Conservation (phyloP, 2,797 vertebrate genomes). For the Rhadinocentrus ornatus region DNA sequence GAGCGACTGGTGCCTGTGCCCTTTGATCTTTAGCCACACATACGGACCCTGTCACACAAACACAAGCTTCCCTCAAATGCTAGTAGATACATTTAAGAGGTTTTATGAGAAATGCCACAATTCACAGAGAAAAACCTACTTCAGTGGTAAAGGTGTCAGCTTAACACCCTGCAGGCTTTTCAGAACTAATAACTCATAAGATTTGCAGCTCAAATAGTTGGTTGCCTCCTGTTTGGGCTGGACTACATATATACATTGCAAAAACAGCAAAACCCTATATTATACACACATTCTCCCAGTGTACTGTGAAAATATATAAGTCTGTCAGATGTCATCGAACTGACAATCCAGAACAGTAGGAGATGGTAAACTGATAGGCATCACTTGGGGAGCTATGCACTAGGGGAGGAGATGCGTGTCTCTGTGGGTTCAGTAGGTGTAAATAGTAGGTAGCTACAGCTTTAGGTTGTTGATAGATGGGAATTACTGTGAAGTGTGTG, state of each 20-base stretch:
- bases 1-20: conserved; percentile 48
- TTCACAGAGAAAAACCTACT: conserved; percentile 23
- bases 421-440: conserved; percentile 37
- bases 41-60: conserved; percentile 75
- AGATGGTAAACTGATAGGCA: conserved; percentile 70
- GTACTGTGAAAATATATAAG: conserved; percentile 76
- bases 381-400: conserved; percentile 43
- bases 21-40: conserved; percentile 79
- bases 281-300: conserved; percentile 61
- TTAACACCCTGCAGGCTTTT: conserved; percentile 36
- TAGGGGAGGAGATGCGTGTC: conserved; percentile 36
- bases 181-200: conserved; percentile 32
- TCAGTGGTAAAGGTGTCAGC: conserved; percentile 31
- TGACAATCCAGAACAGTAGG: conserved; percentile 61
- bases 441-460: conserved; percentile 67
- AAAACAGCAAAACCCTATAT: conserved; percentile 76
- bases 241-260: conserved; percentile 65
- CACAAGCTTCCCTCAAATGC: conserved; percentile 60
- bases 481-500: conserved; percentile 67
- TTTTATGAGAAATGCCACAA: conserved; percentile 52
- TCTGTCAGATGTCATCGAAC: conserved; percentile 60
- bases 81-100: conserved; percentile 52
- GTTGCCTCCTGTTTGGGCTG: conserved; percentile 12
- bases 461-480: conserved; percentile 72
- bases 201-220: conserved; percentile 47